A percentile compares a stretch with the other conserved stretches of the same genome.
Evolutionary conservation across 2,113 vertebrate species (phyloP).

Genomic region (Nettapus auritus): DNA sequence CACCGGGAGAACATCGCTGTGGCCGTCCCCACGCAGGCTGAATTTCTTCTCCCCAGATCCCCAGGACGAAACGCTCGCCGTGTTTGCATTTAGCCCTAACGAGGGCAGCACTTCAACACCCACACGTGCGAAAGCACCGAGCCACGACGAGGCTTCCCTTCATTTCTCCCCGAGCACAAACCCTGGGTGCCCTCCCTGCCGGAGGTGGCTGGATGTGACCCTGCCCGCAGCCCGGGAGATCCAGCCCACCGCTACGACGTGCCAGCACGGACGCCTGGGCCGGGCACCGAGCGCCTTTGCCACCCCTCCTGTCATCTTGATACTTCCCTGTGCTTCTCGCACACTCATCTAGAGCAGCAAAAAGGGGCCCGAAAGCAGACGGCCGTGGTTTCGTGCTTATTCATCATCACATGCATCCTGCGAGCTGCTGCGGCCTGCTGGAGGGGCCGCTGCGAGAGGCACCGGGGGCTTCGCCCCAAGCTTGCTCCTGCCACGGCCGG

Average conservation of each 20-base stretch:
- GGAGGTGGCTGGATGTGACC: background rate
- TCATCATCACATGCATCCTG: slow-evolving; percentile 22
- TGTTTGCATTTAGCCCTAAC: background rate
- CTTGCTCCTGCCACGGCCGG: background rate
- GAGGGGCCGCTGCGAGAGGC: background rate
- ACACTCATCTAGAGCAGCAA: background rate
- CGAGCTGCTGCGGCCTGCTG: background rate
- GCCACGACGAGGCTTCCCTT: rapidly evolving
- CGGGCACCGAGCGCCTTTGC: background rate
- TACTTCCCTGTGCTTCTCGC: rapidly evolving
- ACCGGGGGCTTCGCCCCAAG: background rate
- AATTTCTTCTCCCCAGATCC: background rate
- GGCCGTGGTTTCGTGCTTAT: background rate
- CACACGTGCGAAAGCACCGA: rapidly evolving
- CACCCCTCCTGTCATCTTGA: background rate
- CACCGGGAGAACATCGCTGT: background rate
- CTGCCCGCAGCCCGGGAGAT: rapidly evolving
- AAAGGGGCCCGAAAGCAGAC: background rate
- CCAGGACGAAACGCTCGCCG: background rate
- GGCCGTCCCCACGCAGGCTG: background rate
- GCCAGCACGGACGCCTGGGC: rapidly evolving
- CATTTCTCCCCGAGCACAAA: background rate
- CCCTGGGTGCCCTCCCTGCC: rapidly evolving
- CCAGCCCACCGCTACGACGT: rapidly evolving
- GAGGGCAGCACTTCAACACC: slow-evolving; percentile 40